These are phyloP conservation scores for Collichthys lucidus DNA, from an alignment of 2,113 vertebrate species.

Conservation along the genomic window DNA sequence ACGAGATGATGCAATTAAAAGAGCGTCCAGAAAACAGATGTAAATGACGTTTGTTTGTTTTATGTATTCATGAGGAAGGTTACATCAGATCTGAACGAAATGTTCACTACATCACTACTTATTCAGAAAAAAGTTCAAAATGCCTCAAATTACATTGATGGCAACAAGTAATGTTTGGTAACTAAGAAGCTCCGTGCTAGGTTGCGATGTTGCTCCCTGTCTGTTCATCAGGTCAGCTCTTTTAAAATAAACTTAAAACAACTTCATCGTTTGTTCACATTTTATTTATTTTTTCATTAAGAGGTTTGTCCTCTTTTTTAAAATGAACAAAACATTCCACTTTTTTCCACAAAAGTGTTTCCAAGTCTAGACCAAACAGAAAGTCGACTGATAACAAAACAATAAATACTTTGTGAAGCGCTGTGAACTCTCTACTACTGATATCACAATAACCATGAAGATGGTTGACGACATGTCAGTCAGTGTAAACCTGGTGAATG, in stretches of 20 bases:
- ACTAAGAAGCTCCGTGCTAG: too few relatives aligned
- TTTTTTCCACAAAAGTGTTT: constrained; percentile 52
- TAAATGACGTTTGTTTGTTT: too few relatives aligned
- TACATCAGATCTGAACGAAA: too few relatives aligned
- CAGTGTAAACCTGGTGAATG: constrained; percentile 6
- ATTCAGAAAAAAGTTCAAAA: too few relatives aligned
- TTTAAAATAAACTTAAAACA: background rate
- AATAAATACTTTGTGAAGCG: constrained; percentile 60
- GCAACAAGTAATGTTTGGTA: too few relatives aligned
- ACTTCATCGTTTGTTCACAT: constrained; percentile 2
- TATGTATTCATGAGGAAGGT: too few relatives aligned
- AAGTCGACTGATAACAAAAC: constrained; percentile 35
- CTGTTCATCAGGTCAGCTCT: background rate
- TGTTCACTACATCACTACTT: too few relatives aligned
- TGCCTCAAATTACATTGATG: too few relatives aligned
- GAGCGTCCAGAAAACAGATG: too few relatives aligned
- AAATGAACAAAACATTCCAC: constrained; percentile 41
- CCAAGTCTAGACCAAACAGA: constrained; percentile 22
- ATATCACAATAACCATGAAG: background rate
- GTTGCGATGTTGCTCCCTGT: too few relatives aligned
- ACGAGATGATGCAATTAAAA: too few relatives aligned
- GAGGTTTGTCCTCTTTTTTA: constrained; percentile 35
- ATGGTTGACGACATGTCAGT: background rate
- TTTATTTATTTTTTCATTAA: constrained; percentile 42
- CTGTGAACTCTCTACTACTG: constrained; percentile 1